A percentile compares a stretch with the other conserved stretches of the same genome.
Evolutionary conservation across 2,888 invertebrate genomes (phyloP).

Genomic region (Drosophila recens): DNA sequence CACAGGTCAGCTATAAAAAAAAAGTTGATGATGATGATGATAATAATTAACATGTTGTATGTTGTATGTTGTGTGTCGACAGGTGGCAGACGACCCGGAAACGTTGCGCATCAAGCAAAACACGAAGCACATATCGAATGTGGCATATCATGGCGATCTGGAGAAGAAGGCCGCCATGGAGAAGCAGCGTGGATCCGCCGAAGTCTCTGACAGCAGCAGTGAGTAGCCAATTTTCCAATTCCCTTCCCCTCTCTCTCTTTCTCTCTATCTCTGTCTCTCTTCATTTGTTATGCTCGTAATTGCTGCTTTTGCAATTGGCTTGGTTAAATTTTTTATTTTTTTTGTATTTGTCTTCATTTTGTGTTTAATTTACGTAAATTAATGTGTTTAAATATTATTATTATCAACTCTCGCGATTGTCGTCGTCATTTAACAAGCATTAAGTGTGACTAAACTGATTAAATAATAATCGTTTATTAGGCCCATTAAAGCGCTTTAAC

Average conservation of each 20-base stretch:
- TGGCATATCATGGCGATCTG: conserved; percentile 97
- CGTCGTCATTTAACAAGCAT: conserved; percentile 40
- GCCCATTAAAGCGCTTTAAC: conserved; percentile 26
- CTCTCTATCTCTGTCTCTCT: neutral
- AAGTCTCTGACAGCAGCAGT: conserved; percentile 92
- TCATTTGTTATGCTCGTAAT: conserved; percentile 29
- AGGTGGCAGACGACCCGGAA: conserved; percentile 98
- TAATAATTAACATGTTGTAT: conserved; percentile 32
- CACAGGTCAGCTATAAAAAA: conserved; percentile 88
- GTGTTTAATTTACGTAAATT: conserved; percentile 46
- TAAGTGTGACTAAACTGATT: conserved; percentile 56
- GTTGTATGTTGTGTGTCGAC: conserved; percentile 34
- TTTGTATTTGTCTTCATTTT: conserved; percentile 39
- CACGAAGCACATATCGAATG: conserved; percentile 96
- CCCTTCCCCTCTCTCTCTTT: conserved; percentile 3
- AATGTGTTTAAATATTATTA: conserved; percentile 49
- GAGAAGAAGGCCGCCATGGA: conserved; percentile 99
- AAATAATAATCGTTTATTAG: conserved; percentile 45
- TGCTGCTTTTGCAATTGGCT: conserved; percentile 31
- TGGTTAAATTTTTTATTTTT: conserved; percentile 16
- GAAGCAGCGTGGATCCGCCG: conserved; percentile 92
- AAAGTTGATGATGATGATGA: conserved; percentile 3
- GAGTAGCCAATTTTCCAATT: conserved; percentile 74
- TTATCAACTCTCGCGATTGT: conserved; percentile 39
- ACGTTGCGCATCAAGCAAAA: conserved; percentile 96